phyloP scores from a whole-genome alignment of 2,888 invertebrate genomes.

The Polymixis flavicincta region DNA sequence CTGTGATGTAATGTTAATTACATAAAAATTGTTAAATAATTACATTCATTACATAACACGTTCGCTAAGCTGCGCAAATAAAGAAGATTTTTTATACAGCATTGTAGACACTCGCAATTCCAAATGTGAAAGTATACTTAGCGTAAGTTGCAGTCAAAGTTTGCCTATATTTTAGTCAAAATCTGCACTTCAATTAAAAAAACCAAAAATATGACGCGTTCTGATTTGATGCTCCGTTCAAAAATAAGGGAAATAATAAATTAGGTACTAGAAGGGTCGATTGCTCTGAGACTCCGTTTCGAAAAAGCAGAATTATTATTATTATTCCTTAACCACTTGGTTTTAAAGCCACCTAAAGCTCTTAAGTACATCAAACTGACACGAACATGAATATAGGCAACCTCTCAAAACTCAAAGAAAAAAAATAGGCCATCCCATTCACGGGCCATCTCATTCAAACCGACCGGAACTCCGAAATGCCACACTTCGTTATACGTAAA shows the following conservation, averaged over 20 bases:
- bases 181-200: neutral
- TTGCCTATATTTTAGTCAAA: no score
- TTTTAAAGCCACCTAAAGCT: neutral
- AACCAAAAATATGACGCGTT: neutral
- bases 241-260: neutral
- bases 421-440: slow-evolving; percentile 44
- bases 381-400: neutral
- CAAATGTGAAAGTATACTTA: slow-evolving; percentile 9
- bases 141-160: neutral
- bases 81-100: neutral
- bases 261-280: no score
- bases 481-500: slow-evolving; percentile 21
- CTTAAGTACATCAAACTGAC: neutral
- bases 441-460: slow-evolving; percentile 28
- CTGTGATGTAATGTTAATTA: neutral
- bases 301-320: no score
- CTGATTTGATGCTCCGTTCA: neutral
- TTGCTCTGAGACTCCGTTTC: no score
- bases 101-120: neutral
- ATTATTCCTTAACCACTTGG: neutral
- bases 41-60: neutral
- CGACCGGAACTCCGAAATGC: slow-evolving; percentile 33
- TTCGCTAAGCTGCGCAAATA: neutral
- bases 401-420: neutral
- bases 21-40: neutral